phyloP scores from a whole-genome alignment of 2,888 invertebrate species.

The Polylopha cassiicola region DNA sequence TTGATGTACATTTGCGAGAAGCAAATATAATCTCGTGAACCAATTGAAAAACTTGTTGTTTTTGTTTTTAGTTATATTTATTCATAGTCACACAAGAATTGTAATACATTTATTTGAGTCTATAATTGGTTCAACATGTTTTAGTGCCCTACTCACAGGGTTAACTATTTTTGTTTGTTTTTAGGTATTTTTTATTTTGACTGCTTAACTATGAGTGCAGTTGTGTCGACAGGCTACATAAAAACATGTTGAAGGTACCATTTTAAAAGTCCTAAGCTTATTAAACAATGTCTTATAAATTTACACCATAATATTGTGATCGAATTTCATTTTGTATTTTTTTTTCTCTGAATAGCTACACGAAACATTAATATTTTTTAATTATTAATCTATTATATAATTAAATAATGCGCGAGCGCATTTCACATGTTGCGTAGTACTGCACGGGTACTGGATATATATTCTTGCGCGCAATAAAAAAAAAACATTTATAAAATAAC shows the following conservation, averaged over 20 bases:
- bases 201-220: slow-evolving; percentile 2
- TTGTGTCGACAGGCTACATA: slow-evolving; percentile 34
- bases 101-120: slow-evolving; percentile 48
- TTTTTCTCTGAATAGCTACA: slow-evolving; percentile 19
- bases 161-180: slow-evolving; percentile 26
- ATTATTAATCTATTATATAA: slow-evolving; percentile 13
- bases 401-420: slow-evolving; percentile 12
- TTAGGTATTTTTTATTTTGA: slow-evolving; percentile 23
- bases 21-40: slow-evolving; percentile 13
- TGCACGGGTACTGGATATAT: slow-evolving; percentile 7
- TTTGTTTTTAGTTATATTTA: slow-evolving; percentile 47
- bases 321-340: slow-evolving; percentile 17
- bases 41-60: slow-evolving; percentile 43
- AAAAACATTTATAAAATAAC: too few relatives aligned
- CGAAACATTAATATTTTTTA: slow-evolving; percentile 20
- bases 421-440: background rate
- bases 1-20: too few relatives aligned
- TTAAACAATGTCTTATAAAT: slow-evolving; percentile 32
- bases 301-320: slow-evolving; percentile 19
- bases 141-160: slow-evolving; percentile 32
- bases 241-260: slow-evolving; percentile 54
- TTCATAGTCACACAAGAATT: slow-evolving; percentile 60
- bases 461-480: slow-evolving; percentile 12
- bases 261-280: slow-evolving; percentile 40
- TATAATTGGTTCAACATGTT: slow-evolving; percentile 54